Conservation (phyloP, 1,140 invertebrate genomes). For the Asbolus verrucosus region DNA sequence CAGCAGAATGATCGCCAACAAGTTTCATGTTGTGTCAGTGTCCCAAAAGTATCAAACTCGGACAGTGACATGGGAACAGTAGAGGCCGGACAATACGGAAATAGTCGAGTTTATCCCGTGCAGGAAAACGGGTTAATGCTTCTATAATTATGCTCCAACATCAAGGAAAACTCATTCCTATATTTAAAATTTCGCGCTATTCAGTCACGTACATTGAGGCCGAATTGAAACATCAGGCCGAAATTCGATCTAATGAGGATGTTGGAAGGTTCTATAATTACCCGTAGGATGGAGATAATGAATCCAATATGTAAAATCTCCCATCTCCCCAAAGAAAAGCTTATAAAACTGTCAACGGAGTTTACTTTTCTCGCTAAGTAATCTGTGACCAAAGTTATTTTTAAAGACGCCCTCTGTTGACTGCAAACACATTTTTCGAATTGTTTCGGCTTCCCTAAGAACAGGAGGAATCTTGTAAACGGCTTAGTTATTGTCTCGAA, state of each 20-base stretch:
- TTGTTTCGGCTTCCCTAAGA: slow-evolving; percentile 7
- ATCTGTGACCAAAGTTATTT: slow-evolving; percentile 32
- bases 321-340: slow-evolving; percentile 35
- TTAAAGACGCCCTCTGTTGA: slow-evolving; percentile 39
- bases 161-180: no score
- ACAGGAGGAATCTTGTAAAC: slow-evolving; percentile 24
- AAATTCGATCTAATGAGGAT: neutral
- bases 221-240: neutral
- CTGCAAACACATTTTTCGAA: slow-evolving; percentile 35
- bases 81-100: slow-evolving; percentile 14
- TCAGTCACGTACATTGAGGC: no score
- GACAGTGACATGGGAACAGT: neutral
- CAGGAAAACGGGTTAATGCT: slow-evolving; percentile 24
- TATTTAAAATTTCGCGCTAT: no score
- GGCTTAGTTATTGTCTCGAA: no score
- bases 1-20: slow-evolving; percentile 12
- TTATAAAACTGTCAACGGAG: slow-evolving; percentile 43
- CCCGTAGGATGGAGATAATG: slow-evolving; percentile 26
- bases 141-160: slow-evolving; percentile 11
- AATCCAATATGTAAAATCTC: slow-evolving; percentile 42
- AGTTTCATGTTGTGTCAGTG: slow-evolving; percentile 12
- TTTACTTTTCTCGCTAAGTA: slow-evolving; percentile 41
- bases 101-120: neutral
- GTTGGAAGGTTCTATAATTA: slow-evolving; percentile 22
- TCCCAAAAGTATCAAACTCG: neutral